Base-by-base conservation (phyloP, 2,888 invertebrate genomes). In the Caenorhabditis afra region DNA sequence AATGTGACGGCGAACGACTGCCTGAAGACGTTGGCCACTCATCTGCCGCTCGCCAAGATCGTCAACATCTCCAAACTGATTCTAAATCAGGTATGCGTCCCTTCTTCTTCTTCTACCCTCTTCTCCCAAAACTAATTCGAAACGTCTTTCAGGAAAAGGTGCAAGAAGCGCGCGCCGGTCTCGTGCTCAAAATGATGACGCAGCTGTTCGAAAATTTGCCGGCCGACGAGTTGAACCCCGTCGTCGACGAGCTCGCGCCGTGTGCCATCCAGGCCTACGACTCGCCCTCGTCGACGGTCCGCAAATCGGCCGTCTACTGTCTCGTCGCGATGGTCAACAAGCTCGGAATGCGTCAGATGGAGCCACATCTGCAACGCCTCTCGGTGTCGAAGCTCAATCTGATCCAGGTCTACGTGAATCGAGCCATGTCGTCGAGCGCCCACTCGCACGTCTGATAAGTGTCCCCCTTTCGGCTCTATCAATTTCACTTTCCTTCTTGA, bases 291-390 rank as follows among this genome's bases (percentile, higher is more conserved):
- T 68, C 74, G 0, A 22, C 50, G 3, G 74, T 79, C 23, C 74
- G 79, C 16, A 79, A 79, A 61, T 59, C 67, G 3, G 62, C 79
- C 18, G 79, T 79, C 5, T 79, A 74, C 45, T 79, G 79, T 23
- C 41, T 79, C 23, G 79, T 79, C 8, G 64, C 79, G 14, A 79
- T 79, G 79, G 74, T 79, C 23, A 79, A 79, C 44, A 79, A 70
- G 50, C 16, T 79, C 23, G 79, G 79, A 68, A 74, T 55, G 59
- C 47, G 57, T 11, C 8, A 35, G 0, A 68, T 79, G 74, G 58
- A 79, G 18, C 50, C 58, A 14, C 61, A 79, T 22, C 35, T 79
- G 20, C 47, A 55, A 37, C 20, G 35, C 20, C 49, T 79, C 3
- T 45, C 73, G 4, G 20, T 61, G 0, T 66, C 66, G 20, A 77